Base-by-base conservation (phyloP, 2,113 vertebrate species). In the Pygoscelis adeliae region DNA sequence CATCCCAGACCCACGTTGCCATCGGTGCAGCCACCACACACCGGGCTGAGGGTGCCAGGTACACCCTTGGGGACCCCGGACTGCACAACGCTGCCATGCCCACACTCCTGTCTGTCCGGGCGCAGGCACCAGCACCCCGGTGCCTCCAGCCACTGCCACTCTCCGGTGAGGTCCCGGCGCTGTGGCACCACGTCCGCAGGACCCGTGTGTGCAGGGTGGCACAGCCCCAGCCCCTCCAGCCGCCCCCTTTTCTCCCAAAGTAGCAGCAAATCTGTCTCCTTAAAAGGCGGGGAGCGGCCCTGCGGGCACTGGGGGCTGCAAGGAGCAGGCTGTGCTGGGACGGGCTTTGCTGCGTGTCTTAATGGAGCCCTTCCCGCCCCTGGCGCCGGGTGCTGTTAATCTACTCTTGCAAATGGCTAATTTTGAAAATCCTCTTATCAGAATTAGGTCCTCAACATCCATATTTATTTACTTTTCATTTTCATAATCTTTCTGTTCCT, bases 361-460 rank as follows among this genome's bases (percentile, higher is more conserved):
- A 94, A 95, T 76, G 53, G 83, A 97, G 88, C 86, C 53, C 83
- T 95, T 97, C 94, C 97, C 32, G 32, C 92, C 96, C 83, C 87
- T 87, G 72, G 96, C 88, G 11, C 93, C 16, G 34, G 32, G 92
- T 13, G 6, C 97, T 11, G 30, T 96, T 98, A 98, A 98, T 98
- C 98, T 97, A 89, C 97, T 97, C 98, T 89, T 96, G 98, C 97
- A 98, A 98, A 98, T 97, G 98, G 97, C 97, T 98, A 98, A 98
- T 98, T 98, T 97, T 96, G 97, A 98, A 98, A 98, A 98, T 98
- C 98, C 98, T 96, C 98, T 98, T 98, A 98, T 98, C 97, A 98
- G 97, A 98, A 98, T 98, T 98, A 98, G 97, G 97, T 96, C 97
- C 96, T 98, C 97, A 94, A 71, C 98, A 98, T 98, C 96, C 98